These are phyloP conservation scores for Bombycilla garrulus DNA, from an alignment of 2,113 vertebrate genomes.

Conservation along the genomic window DNA sequence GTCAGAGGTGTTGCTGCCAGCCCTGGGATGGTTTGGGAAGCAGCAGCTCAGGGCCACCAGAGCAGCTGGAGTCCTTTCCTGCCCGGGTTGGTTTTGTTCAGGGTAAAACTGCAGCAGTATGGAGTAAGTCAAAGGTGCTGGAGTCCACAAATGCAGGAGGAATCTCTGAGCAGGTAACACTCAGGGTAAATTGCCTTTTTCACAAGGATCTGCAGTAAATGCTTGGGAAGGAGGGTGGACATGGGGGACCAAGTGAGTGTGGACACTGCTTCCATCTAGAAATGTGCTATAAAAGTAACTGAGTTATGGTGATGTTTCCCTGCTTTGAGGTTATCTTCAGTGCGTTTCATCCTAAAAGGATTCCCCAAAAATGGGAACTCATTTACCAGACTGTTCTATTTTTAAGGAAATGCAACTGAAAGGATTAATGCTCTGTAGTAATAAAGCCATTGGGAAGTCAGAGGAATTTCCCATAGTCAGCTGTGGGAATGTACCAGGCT, in stretches of 20 bases:
- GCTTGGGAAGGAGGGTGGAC: not conserved
- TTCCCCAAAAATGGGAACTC: not conserved
- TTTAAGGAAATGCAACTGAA: not conserved
- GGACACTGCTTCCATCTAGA: not conserved
- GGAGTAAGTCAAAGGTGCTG: not conserved
- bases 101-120: not conserved
- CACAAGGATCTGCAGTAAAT: not conserved
- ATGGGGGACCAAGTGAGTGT: accelerated
- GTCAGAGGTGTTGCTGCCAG: not conserved
- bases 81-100: not conserved
- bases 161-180: accelerated
- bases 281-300: too few relatives aligned
- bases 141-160: accelerated
- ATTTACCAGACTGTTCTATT: accelerated
- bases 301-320: not conserved
- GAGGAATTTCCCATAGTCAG: accelerated
- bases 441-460: not conserved
- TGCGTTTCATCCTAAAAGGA: not conserved
- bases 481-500: not conserved
- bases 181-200: accelerated
- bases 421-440: not conserved
- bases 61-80: not conserved
- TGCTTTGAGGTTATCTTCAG: not conserved
- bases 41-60: accelerated
- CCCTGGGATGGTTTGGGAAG: accelerated